These are phyloP conservation scores for Ariopsis seemanni DNA, from an alignment of 2,113 vertebrate genomes.

Conservation along the genomic window DNA sequence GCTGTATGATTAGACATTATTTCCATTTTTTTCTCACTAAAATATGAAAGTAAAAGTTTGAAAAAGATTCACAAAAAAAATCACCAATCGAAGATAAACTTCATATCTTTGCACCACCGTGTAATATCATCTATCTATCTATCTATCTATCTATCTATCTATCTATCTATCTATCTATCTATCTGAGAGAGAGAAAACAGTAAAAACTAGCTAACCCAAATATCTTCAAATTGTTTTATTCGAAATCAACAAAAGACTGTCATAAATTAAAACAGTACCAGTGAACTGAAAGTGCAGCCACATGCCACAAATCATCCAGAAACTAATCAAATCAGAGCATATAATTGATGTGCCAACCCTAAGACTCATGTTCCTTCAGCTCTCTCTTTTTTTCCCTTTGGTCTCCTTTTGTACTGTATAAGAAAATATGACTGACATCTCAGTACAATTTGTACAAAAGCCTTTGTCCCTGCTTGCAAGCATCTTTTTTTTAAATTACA, in stretches of 20 bases:
- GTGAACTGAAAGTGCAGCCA: background rate
- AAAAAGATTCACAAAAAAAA: background rate
- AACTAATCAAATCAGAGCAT: slow-evolving; percentile 25
- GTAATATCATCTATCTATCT: too few relatives aligned
- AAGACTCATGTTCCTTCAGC: slow-evolving; percentile 7
- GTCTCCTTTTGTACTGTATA: background rate
- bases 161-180: too few relatives aligned
- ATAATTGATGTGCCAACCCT: slow-evolving; percentile 15
- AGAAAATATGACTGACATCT: slow-evolving; percentile 28
- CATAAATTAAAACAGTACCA: background rate
- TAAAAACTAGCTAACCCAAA: background rate
- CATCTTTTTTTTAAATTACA: slow-evolving; percentile 35
- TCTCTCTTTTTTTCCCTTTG: background rate
- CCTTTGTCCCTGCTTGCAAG: slow-evolving; percentile 32
- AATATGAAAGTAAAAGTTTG: background rate
- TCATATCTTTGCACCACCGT: too few relatives aligned
- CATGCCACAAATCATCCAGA: slow-evolving; percentile 13
- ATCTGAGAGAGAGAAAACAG: too few relatives aligned
- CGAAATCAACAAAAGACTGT: background rate
- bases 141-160: too few relatives aligned
- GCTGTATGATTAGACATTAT: background rate
- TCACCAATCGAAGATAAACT: too few relatives aligned
- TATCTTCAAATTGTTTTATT: too few relatives aligned
- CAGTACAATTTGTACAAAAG: slow-evolving; percentile 49
- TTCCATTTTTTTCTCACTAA: background rate